Base-by-base conservation (phyloP, 2,888 invertebrate species). In the Chrysodeixis includens region DNA sequence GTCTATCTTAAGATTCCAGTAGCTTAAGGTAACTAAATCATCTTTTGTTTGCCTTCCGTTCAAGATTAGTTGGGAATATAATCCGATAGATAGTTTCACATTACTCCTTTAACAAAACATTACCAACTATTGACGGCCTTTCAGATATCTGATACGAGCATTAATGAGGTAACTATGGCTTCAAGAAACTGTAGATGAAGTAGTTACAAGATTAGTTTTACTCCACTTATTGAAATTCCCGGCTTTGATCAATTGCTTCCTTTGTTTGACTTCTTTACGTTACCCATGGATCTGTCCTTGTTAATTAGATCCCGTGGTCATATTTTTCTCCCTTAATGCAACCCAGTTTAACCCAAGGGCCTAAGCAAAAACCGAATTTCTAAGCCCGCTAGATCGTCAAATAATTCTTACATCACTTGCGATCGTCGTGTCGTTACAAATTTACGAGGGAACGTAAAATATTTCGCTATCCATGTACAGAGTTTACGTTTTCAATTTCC, bases 401-500 rank as follows among this genome's bases (percentile, higher is more conserved):
- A 77, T 76, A 74, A 52, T 62, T 61, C 44, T 56, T 55, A 30
- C 52, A 66, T 62, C 66, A 73, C 61, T 72, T 65, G 64, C 68
- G 66, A 71, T 71, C 66, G 64, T 62, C 40, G 40, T 32, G 16
- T 65, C 61, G 71, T 68, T 63, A 52, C 63, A 53, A 54, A 40
- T 68, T 79, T 78, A 77, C 70, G 81, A 81, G 66, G 49, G 62
- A 69, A 77, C 71, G 72, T 71, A 64, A 68, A 78, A 81, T 77
- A 75, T 78, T 76, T 80, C 64, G 62, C 64, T 64, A 70, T 72
- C 66, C 74, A 63, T 57, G 46, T 70, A 51, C 71, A 65, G 73
- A 49, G 18, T 84, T 82, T 82, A 80, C 81, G 81, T 84, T 86
- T 87, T 86, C 84, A 88, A 88, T 88, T 86, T 88, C 88, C 87